Conservation (phyloP, 2,888 invertebrate genomes). For the Hirtodrosophila cameraria region DNA sequence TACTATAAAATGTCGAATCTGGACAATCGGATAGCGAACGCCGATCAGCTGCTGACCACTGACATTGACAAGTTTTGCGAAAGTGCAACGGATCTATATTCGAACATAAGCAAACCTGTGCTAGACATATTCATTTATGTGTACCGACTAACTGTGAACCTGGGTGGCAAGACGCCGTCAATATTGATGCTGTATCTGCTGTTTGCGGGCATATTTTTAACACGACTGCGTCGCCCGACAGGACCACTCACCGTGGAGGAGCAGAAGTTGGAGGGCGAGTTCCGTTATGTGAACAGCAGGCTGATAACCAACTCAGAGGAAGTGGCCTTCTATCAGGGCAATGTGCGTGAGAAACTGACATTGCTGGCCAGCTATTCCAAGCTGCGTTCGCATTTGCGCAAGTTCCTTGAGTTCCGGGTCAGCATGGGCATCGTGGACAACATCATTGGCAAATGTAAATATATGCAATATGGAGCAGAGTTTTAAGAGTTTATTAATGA, state of each 20-base stretch:
- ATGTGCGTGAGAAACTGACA: slow-evolving; percentile 93
- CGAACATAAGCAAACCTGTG: slow-evolving; percentile 97
- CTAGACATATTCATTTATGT: slow-evolving; percentile 97
- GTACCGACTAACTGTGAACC: slow-evolving; percentile 92
- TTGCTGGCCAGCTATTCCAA: slow-evolving; percentile 95
- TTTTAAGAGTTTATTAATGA: too few species aligned
- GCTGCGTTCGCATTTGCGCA: slow-evolving; percentile 92
- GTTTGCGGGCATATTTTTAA: slow-evolving; percentile 93
- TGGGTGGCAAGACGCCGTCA: slow-evolving; percentile 95
- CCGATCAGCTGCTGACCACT: slow-evolving; percentile 97
- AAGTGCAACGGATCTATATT: slow-evolving; percentile 97
- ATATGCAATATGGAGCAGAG: too few species aligned
- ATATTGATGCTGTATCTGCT: slow-evolving; percentile 94
- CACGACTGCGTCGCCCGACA: slow-evolving; percentile 94
- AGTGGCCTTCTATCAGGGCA: slow-evolving; percentile 89
- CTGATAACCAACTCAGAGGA: slow-evolving; percentile 99
- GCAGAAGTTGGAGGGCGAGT: slow-evolving; percentile 99
- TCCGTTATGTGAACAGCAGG: slow-evolving; percentile 97
- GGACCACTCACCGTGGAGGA: slow-evolving; percentile 95
- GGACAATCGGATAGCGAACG: slow-evolving; percentile 97
- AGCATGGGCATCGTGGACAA: slow-evolving; percentile 98
- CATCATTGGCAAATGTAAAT: slow-evolving; percentile 96
- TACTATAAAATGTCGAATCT: slow-evolving; percentile 98
- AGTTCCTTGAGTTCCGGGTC: slow-evolving; percentile 94
- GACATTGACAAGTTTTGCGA: slow-evolving; percentile 99